Percentiles rank a stretch among this genome's conserved stretches.
phyloP scores from a whole-genome alignment of 1,140 invertebrate genomes.

The Reticulitermes speratus region DNA sequence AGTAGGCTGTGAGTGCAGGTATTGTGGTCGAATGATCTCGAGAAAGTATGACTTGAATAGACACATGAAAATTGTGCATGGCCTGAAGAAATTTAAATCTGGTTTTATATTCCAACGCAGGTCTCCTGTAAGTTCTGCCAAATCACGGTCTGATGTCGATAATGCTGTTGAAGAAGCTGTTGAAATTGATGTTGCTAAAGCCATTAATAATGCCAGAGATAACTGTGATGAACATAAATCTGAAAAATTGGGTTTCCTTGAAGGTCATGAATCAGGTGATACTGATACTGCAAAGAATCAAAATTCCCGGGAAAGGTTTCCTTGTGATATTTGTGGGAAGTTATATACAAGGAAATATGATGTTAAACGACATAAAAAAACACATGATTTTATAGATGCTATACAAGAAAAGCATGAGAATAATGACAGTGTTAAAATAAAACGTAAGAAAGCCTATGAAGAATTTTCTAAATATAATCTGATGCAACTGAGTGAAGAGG shows the following conservation, averaged over 20 bases:
- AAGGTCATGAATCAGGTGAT: not conserved
- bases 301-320: not conserved
- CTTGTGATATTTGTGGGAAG: constrained; percentile 30
- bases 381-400: not conserved
- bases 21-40: not conserved
- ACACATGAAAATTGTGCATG: constrained; percentile 6
- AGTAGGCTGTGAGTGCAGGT: not conserved
- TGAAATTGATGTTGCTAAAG: not conserved
- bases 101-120: not conserved
- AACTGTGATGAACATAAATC: not conserved
- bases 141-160: not conserved
- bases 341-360: constrained; percentile 27
- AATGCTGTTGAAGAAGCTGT: not conserved
- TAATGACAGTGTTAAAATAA: not conserved
- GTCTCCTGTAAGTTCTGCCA: not conserved
- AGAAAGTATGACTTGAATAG: not conserved
- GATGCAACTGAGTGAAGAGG: constrained; percentile 40
- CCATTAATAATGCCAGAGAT: not conserved
- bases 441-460: constrained; percentile 16
- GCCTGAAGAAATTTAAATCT: not conserved
- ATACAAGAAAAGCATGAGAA: not conserved
- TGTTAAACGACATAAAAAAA: constrained; percentile 16
- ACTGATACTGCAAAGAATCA: not conserved
- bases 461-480: not conserved
- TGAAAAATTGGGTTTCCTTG: not conserved